phyloP scores from a whole-genome alignment of 2,888 invertebrate species.

The Andrena marginata region DNA sequence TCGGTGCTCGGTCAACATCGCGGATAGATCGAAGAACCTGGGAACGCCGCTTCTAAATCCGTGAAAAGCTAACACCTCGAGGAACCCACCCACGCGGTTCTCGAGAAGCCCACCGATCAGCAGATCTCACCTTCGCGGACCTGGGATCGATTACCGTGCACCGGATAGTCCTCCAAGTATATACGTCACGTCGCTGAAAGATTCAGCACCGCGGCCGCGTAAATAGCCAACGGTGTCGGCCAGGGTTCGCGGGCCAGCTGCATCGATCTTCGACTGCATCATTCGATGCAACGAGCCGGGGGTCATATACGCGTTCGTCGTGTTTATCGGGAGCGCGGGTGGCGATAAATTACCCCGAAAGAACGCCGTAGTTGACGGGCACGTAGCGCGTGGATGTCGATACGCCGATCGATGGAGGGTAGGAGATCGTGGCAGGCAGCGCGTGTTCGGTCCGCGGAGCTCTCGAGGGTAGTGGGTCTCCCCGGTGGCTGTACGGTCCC shows the following conservation, averaged over 20 bases:
- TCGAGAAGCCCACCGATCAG: constrained; percentile 33
- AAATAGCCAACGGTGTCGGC: constrained; percentile 40
- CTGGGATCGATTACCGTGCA: constrained; percentile 46
- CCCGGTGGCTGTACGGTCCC: constrained; percentile 67
- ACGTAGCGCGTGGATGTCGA: constrained; percentile 7
- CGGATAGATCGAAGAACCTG: background rate
- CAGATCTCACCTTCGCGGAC: constrained; percentile 19
- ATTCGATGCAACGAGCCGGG: constrained; percentile 34
- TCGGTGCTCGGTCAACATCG: background rate
- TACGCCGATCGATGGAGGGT: constrained; percentile 42
- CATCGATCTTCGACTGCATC: constrained; percentile 56
- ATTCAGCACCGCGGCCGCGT: constrained; percentile 46
- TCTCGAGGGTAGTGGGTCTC: constrained; percentile 79
- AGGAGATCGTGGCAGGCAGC: background rate
- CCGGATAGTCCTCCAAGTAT: constrained; percentile 24
- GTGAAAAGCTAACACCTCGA: background rate
- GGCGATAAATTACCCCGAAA: constrained; percentile 5
- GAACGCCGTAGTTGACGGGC: background rate
- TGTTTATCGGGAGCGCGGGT: constrained; percentile 1
- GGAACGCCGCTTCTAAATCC: background rate
- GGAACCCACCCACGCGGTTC: constrained; percentile 31
- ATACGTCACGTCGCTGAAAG: constrained; percentile 53
- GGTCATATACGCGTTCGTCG: background rate
- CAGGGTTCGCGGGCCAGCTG: constrained; percentile 26
- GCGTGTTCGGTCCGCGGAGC: constrained; percentile 18